These are phyloP conservation scores for Diplodus puntazzo DNA, from an alignment of 2,797 vertebrate species.

Conservation along the genomic window DNA sequence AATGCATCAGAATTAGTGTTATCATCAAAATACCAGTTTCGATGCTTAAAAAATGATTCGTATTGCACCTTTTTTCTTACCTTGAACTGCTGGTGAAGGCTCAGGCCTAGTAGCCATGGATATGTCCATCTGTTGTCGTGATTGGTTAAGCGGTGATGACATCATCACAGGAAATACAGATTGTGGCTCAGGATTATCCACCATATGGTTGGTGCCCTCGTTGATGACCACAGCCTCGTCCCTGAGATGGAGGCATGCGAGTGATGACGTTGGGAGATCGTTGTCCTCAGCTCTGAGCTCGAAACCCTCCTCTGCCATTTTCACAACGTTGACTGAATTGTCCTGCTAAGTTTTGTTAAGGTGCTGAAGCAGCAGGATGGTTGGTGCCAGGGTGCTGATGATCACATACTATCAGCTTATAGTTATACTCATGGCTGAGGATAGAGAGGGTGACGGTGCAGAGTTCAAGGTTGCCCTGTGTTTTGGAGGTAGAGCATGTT, in stretches of 20 bases:
- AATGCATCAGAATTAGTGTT: background rate
- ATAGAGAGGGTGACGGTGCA: slow-evolving; percentile 38
- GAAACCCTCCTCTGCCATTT: slow-evolving; percentile 85
- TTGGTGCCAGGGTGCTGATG: slow-evolving; percentile 48
- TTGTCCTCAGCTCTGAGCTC: slow-evolving; percentile 83
- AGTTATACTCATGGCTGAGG: slow-evolving; percentile 68
- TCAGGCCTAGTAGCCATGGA: slow-evolving; percentile 77
- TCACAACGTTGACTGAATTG: slow-evolving; percentile 51
- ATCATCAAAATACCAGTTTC: background rate
- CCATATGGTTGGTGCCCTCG: slow-evolving; percentile 85
- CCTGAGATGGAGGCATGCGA: slow-evolving; percentile 88
- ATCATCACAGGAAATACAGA: slow-evolving; percentile 83
- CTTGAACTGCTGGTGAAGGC: slow-evolving; percentile 68
- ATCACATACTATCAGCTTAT: slow-evolving; percentile 78
- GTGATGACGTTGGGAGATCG: slow-evolving; percentile 83
- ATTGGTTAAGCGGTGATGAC: slow-evolving; percentile 81
- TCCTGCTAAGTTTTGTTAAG: slow-evolving; percentile 58
- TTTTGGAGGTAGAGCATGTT: slow-evolving; percentile 64
- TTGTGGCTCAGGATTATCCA: slow-evolving; percentile 87
- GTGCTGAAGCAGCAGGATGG: slow-evolving; percentile 59
- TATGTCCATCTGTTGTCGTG: slow-evolving; percentile 81
- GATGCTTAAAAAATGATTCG: background rate
- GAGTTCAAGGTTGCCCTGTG: slow-evolving; percentile 73
- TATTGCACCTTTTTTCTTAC: slow-evolving; percentile 55
- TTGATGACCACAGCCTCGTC: slow-evolving; percentile 86